Base-by-base conservation (phyloP, 2,888 invertebrate species). In the Epicampocera succincta region DNA sequence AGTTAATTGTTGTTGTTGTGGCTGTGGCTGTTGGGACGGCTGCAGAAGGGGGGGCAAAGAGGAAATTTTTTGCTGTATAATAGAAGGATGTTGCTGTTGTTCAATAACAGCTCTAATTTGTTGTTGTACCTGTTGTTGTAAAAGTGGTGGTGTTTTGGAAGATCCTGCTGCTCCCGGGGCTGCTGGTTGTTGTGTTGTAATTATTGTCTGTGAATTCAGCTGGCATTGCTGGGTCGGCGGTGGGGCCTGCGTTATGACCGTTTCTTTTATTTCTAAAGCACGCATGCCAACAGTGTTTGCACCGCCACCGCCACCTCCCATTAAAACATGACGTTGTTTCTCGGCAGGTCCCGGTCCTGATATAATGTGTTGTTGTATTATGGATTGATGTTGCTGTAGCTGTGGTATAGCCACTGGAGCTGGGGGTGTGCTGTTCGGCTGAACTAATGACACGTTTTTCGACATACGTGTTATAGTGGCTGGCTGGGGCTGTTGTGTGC, bases 321-420 rank as follows among this genome's bases (percentile, higher is more conserved):
- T 63, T 3, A 90, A 78, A 3, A 90, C 83, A 65, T 90, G 90
- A 0, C 89, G 86, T 80, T 33, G 33, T 8, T 90, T 89, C 33
- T 90, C 89, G 2, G 84, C 79, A 1, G 87, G 87, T 3, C 90
- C 88, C 1, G 87, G 87, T 3, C 90, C 88, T 1, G 90, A 90
- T 38, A 90, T 87, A 11, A 90, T 89, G 71, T 90, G 90, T 44
- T 90, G 90, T 77, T 90, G 90, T 60, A 90, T 90, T 9, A 90
- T 90, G 9, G 90, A 89, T 60, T 89, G 89, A 75, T 89, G 89
- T 58, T 89, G 89, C 80, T 89, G 89, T 60, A 94, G 93, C 81
- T 94, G 94, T 69, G 94, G 94, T 76, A 44, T 93, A 89, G 56
- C 93, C 92, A 87, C 93, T 92, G 87, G 82, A 15, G 83, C 19